A percentile compares a stretch with the other conserved stretches of the same genome.
Conservation (phyloP, 2,888 invertebrate genomes). For the Drosophila phalerata region DNA sequence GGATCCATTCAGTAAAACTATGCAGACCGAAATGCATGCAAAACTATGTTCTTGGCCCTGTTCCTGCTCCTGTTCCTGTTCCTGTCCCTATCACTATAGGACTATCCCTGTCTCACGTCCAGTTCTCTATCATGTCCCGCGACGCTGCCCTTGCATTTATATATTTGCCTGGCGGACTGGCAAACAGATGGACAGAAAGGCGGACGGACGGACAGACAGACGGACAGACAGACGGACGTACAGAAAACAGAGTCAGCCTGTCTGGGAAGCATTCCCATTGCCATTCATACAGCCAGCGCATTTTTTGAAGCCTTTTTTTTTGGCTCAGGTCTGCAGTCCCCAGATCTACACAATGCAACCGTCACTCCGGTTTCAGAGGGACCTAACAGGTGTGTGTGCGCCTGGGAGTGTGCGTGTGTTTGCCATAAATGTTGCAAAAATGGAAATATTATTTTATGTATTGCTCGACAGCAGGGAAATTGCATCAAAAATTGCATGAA, state of each 20-base stretch:
- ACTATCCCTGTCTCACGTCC: background rate
- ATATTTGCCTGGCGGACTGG: constrained; percentile 55
- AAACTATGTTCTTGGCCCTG: constrained; percentile 53
- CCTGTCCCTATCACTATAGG: background rate
- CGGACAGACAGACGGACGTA: constrained; percentile 23
- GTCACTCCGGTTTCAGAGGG: constrained; percentile 16
- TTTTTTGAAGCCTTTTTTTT: constrained; percentile 55
- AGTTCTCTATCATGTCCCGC: constrained; percentile 20
- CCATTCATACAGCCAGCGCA: constrained; percentile 52
- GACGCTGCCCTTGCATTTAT: constrained; percentile 68
- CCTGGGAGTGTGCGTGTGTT: constrained; percentile 12
- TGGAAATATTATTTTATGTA: constrained; percentile 49
- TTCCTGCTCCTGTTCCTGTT: background rate
- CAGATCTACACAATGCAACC: constrained; percentile 32
- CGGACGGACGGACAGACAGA: constrained; percentile 7
- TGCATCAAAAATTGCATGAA: background rate
- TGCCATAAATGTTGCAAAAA: constrained; percentile 38
- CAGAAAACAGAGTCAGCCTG: constrained; percentile 49
- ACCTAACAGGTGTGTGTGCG: constrained; percentile 59
- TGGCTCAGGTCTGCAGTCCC: background rate
- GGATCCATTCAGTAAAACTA: constrained; percentile 62
- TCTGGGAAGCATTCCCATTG: constrained; percentile 55
- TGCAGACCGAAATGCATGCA: constrained; percentile 60
- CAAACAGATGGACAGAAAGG: constrained; percentile 9
- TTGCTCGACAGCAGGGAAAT: constrained; percentile 9